Evolutionary conservation across 2,113 vertebrate genomes (phyloP).

Genomic region (Microcebus tavaratra): DNA sequence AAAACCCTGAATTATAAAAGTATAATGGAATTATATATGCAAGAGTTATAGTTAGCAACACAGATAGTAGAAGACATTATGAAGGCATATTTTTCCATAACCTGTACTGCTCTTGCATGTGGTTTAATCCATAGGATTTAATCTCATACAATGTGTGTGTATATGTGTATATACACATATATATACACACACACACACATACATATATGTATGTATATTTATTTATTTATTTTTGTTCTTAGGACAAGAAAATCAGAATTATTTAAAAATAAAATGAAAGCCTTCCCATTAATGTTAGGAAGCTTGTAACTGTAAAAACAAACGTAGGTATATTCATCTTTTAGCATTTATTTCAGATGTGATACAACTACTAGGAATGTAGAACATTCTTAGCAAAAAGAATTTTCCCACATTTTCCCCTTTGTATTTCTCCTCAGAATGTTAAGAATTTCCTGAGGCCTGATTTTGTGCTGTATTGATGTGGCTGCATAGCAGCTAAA

Average conservation of each 20-base stretch:
- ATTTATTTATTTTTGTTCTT: conserved; percentile 64
- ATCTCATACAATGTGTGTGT: conserved; percentile 55
- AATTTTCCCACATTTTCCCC: conserved; percentile 62
- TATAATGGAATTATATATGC: conserved; percentile 91
- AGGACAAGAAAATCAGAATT: conserved; percentile 56
- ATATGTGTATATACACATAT: neutral
- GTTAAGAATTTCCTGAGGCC: conserved; percentile 81
- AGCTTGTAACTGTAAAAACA: conserved; percentile 65
- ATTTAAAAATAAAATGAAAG: conserved; percentile 10
- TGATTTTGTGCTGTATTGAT: conserved; percentile 65
- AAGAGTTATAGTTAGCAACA: conserved; percentile 85
- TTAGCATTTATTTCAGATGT: conserved; percentile 73
- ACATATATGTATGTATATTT: too few species aligned
- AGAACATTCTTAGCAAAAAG: conserved; percentile 74
- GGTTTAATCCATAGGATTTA: conserved; percentile 70
- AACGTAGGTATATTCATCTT: conserved; percentile 57
- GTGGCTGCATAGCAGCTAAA: conserved; percentile 74
- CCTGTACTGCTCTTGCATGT: conserved; percentile 58
- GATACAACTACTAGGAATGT: conserved; percentile 64
- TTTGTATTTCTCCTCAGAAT: conserved; percentile 82
- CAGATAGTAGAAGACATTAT: conserved; percentile 79
- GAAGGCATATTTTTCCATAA: conserved; percentile 71
- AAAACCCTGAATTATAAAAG: conserved; percentile 90
- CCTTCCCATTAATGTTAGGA: conserved; percentile 69
- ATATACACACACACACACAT: too few species aligned